Percentiles rank a stretch among this genome's conserved stretches.
Evolutionary conservation across 2,113 vertebrate genomes (phyloP).

Genomic region (Siphamia tubifer): DNA sequence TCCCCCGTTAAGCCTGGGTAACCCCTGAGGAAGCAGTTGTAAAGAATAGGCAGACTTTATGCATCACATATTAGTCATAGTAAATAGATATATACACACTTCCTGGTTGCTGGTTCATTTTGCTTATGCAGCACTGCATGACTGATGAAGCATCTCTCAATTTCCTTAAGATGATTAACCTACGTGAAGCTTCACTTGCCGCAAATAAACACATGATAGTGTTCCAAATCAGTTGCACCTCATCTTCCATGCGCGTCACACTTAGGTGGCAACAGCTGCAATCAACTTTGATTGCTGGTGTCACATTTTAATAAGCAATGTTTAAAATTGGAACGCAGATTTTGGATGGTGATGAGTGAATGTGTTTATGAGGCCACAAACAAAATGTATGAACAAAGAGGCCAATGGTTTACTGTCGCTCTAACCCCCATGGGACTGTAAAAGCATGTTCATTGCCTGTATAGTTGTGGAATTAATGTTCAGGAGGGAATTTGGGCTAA

Average conservation of each 20-base stretch:
- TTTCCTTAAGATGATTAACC: constrained; percentile 47
- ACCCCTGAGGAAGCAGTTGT: too few relatives aligned
- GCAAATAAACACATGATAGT: constrained; percentile 39
- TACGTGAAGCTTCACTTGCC: constrained; percentile 11
- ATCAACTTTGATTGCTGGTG: constrained; percentile 40
- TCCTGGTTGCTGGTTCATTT: constrained; percentile 9
- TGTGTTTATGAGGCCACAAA: neutral
- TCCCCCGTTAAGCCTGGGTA: too few relatives aligned
- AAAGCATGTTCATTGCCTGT: constrained; percentile 15
- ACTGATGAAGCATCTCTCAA: constrained; percentile 44
- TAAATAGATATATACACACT: neutral
- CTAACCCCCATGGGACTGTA: neutral
- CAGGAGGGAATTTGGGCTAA: constrained; percentile 46
- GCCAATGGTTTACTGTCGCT: neutral
- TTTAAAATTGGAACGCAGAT: constrained; percentile 2
- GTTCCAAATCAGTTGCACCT: constrained; percentile 40
- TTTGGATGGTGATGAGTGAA: neutral
- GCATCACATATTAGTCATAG: neutral
- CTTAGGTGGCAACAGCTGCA: constrained; percentile 3
- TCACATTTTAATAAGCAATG: constrained; percentile 18
- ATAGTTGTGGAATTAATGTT: constrained; percentile 17
- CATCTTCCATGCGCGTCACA: constrained; percentile 26
- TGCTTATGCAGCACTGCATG: constrained; percentile 11
- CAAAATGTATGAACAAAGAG: neutral
- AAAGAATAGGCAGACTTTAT: too few relatives aligned